A percentile compares a stretch with the other conserved stretches of the same genome.
Conservation (phyloP, 1,140 invertebrate genomes). For the Papilio polytes region DNA sequence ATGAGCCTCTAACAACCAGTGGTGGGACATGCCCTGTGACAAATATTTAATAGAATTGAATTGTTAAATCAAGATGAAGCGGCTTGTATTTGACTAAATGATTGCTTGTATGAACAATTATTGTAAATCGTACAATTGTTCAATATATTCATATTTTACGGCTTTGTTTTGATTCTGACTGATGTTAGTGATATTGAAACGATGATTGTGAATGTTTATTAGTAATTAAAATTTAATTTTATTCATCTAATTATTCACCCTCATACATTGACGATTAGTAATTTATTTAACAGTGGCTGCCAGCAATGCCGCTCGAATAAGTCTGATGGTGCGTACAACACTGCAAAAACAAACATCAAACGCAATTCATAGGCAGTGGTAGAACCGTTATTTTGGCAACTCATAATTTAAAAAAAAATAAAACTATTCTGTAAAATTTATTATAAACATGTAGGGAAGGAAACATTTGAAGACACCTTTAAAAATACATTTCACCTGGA, state of each 20-base stretch:
- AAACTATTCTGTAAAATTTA: too few relatives aligned
- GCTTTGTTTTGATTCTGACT: slow-evolving; percentile 61
- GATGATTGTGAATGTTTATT: slow-evolving; percentile 68
- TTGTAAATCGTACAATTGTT: slow-evolving; percentile 41
- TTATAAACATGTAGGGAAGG: too few relatives aligned
- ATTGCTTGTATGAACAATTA: neutral
- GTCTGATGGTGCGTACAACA: too few relatives aligned
- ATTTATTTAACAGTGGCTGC: neutral
- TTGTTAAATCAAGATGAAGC: neutral
- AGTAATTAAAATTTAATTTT: slow-evolving; percentile 48
- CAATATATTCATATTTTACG: slow-evolving; percentile 43
- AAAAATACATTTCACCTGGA: too few relatives aligned
- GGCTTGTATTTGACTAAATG: slow-evolving; percentile 15
- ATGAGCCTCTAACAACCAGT: too few relatives aligned
- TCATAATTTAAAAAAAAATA: too few relatives aligned
- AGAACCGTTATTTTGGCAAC: too few relatives aligned
- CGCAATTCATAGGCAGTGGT: too few relatives aligned
- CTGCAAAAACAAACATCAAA: too few relatives aligned
- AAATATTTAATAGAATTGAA: slow-evolving; percentile 15
- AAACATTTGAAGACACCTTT: too few relatives aligned
- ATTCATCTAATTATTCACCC: slow-evolving; percentile 30
- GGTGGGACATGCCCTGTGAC: neutral
- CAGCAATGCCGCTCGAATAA: too few relatives aligned
- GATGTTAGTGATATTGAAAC: slow-evolving; percentile 66
- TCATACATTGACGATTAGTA: neutral